phyloP scores from a whole-genome alignment of 2,113 vertebrate genomes.

The Gnathochromis pfefferi region DNA sequence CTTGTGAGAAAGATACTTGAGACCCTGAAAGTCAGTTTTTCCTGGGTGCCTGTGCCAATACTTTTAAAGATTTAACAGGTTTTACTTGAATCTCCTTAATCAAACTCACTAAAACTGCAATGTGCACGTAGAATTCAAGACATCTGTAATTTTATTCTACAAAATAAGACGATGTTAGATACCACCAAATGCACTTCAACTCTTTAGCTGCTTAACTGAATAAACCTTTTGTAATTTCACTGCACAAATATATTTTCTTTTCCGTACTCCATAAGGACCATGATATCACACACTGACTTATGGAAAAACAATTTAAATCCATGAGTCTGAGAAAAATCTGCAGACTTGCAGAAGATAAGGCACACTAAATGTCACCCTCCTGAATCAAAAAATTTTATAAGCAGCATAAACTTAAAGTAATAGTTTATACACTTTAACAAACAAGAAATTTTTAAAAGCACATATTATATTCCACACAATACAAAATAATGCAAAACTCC shows the following conservation, averaged over 20 bases:
- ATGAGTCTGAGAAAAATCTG: background rate
- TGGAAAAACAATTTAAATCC: background rate
- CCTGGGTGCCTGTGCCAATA: background rate
- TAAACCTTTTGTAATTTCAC: background rate
- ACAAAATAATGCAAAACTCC: background rate
- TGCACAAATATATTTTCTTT: background rate
- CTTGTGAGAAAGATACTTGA: background rate
- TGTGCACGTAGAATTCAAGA: background rate
- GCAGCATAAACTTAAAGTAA: background rate
- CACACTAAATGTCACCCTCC: background rate
- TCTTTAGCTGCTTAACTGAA: background rate
- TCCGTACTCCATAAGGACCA: background rate
- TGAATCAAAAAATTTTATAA: background rate
- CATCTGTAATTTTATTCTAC: background rate
- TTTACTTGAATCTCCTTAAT: background rate
- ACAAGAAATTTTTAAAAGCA: background rate
- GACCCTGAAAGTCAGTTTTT: background rate
- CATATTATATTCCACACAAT: background rate
- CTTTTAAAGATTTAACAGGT: background rate
- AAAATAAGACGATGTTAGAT: background rate
- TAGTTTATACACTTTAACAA: background rate
- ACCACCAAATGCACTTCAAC: background rate
- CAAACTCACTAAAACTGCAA: background rate
- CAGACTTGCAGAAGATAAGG: background rate
- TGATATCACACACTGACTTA: background rate